phyloP scores from a whole-genome alignment of 1,140 invertebrate genomes.

The Akabosia matsudoensis region DNA sequence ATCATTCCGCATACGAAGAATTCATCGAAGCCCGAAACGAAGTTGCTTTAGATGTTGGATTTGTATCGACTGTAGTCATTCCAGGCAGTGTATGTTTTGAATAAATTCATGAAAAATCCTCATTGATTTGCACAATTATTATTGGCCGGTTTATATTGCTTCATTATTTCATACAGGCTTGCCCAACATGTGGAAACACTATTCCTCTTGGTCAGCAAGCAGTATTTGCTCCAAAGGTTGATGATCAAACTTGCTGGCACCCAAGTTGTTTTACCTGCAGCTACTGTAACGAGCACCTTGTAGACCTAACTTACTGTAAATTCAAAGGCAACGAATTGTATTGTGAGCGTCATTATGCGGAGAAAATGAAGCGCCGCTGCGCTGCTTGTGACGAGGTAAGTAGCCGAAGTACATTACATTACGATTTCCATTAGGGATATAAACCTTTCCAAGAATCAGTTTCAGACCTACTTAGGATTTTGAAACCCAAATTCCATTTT shows the following conservation, averaged over 20 bases:
- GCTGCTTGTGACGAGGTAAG: conserved; percentile 92
- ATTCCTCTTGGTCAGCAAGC: conserved; percentile 61
- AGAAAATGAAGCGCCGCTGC: conserved; percentile 85
- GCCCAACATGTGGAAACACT: conserved; percentile 62
- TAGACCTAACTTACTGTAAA: conserved; percentile 79
- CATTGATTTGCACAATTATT: not conserved
- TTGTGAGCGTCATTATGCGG: conserved; percentile 91
- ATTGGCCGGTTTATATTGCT: not conserved
- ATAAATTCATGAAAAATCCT: not conserved
- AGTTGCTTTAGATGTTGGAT: conserved; percentile 90
- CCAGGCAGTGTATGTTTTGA: conserved; percentile 53
- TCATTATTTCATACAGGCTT: conserved; percentile 55
- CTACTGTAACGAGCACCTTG: conserved; percentile 78
- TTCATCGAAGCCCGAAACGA: conserved; percentile 89
- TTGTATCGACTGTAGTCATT: conserved; percentile 59
- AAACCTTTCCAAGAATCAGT: too few relatives aligned
- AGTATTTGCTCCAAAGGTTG: conserved; percentile 69
- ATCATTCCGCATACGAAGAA: conserved; percentile 76
- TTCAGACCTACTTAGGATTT: too few relatives aligned
- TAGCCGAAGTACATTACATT: conserved; percentile 49
- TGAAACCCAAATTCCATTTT: too few relatives aligned
- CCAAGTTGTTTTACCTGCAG: conserved; percentile 82
- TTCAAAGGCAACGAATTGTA: conserved; percentile 73
- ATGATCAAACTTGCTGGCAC: conserved; percentile 69
- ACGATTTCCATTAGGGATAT: not conserved